Evolutionary conservation across 2,797 vertebrate genomes (phyloP), one percentile per base, ranked within the genome.

Genomic region (Hippoglossus hippoglossus): DNA sequence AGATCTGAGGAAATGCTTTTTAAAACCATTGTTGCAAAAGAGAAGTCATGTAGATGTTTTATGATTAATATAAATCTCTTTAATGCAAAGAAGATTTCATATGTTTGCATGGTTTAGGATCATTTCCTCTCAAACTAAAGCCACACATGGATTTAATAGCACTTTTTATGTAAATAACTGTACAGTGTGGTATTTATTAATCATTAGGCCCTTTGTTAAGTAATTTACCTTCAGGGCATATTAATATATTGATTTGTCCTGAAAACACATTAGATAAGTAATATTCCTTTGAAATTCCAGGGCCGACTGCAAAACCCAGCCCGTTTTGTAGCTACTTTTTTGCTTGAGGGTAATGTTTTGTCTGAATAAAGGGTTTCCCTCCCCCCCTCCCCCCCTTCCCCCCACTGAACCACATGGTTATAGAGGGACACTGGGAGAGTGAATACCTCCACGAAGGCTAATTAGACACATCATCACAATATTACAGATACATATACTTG

Each of bases 271-370:
- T 1, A 2, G 51, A 21, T 53, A 57, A 41, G n/a, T 41, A 25
- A 57, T 31, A 25, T 22, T 6, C 15, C 9, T 49, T 22, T 41
- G 39, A 44, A 44, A 16, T 55, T n/a, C 18, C 26, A 62, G n/a
- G 24, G 2, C 18, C 50, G 0, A 11, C 44, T 10, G 12, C 18
- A 57, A 25, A 46, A 70, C 8, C 6, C 26, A 22, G 25, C 7
- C 10, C 52, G 56, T 54, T 31, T 31, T 52, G 15, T 7, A 19
- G 3, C 1, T 22, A 11, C 25, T 66, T 75, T 65, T 47, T 69
- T 82, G 65, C 75, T 73, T 66, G 26, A 62, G 69, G 77, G 54
- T 9, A 46, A 58, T 31, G 25, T 46, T 74, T 65, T 22, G 84
- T 7, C 71, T 82, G 79, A 87, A 39, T 39, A 39, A 39, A 39